Conservation (phyloP, 2,888 invertebrate genomes). For the Eustalomyia histrio region DNA sequence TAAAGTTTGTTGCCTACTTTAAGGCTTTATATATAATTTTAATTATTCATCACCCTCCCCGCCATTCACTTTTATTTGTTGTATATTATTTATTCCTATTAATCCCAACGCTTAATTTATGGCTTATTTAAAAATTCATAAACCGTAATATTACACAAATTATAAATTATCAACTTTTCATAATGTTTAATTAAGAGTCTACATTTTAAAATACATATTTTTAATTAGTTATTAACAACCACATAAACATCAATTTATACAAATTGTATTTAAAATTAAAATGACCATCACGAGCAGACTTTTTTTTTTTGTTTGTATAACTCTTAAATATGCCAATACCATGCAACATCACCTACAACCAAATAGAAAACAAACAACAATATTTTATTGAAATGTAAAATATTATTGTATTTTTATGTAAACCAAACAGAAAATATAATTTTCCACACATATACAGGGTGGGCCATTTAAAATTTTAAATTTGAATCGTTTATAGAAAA, state of each 20-base stretch:
- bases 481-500: too few species aligned
- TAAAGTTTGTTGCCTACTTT: too few species aligned
- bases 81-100: too few species aligned
- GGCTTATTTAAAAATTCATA: not conserved
- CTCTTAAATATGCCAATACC: constrained; percentile 20
- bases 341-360: not conserved
- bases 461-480: too few species aligned
- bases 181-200: constrained; percentile 41
- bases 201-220: constrained; percentile 14
- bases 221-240: constrained; percentile 58
- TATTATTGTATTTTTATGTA: constrained; percentile 7
- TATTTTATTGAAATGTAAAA: constrained; percentile 10
- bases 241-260: constrained; percentile 48
- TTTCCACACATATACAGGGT: not conserved
- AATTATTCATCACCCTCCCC: not conserved
- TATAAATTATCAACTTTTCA: constrained; percentile 23
- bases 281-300: constrained; percentile 18
- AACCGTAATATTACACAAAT: not conserved
- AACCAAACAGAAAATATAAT: not conserved
- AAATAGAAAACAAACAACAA: constrained; percentile 4
- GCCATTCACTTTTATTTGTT: not conserved
- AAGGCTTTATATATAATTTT: not conserved
- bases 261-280: constrained; percentile 32
- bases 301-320: not conserved
- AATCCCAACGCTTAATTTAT: not conserved